Evolutionary conservation across 2,113 vertebrate genomes (phyloP), one percentile per base, ranked within the genome.

Genomic region (Nothobranchius kuhntae): DNA sequence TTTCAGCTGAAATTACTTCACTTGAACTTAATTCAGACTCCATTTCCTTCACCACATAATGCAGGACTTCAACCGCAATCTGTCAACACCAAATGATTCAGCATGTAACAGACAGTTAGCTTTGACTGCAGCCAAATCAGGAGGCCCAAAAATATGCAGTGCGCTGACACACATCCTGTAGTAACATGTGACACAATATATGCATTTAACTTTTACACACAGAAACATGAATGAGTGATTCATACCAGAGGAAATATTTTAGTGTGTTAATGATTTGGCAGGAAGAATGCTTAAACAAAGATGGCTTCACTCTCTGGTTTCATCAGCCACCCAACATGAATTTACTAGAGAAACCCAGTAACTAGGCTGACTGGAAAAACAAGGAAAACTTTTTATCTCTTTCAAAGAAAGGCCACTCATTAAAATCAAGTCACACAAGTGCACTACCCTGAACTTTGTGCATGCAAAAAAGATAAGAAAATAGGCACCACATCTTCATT

Each of bases 381-480:
- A 69, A 68, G 54, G 21, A 55, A 62, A 0, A n/a, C 68, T 55
- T 61, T 38, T 45, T 54, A 62, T 80, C 58, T 61, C 46, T 45
- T 72, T n/a, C 38, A 59, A 0, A 46, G 36, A 59, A 42, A 15
- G 9, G 10, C 46, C 53, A 58, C 45, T 84, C 57, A 78, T 79
- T 66, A 76, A 30, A 30, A 30, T 56, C 8, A 47, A 51, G 40
- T 9, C 26, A 47, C 13, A 26, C 17, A 9, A 75, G 53, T 76
- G 71, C 69, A 82, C 72, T 71, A 66, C 48, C 67, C 77, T 60
- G 62, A 73, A 42, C 46, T 42, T 38, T 68, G 38, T 62, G 24
- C 54, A 55, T 48, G 4, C 13, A 46, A 63, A 59, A 56, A 57
- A 53, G 47, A 68, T 52, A 26, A 21, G 55, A 44, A 30, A 30